A percentile compares a stretch with the other conserved stretches of the same genome.
Conservation (phyloP, 2,888 invertebrate genomes). For the Lissocephala sabroskyi region DNA sequence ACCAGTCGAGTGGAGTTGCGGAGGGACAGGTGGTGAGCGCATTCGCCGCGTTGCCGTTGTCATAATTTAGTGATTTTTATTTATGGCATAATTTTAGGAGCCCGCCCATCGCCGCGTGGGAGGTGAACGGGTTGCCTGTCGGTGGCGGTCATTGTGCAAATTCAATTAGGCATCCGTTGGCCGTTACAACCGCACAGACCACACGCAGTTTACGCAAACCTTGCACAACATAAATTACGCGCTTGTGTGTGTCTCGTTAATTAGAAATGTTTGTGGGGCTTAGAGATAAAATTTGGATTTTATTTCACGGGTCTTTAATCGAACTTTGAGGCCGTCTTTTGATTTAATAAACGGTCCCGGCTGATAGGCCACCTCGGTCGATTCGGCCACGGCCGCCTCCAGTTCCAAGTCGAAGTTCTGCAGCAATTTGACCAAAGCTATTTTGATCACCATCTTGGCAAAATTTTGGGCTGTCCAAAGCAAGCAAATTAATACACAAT, state of each 20-base stretch:
- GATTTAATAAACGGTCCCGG: slow-evolving; percentile 47
- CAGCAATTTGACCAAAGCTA: slow-evolving; percentile 62
- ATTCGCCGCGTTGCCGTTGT: background rate
- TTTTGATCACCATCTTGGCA: slow-evolving; percentile 66
- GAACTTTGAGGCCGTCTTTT: slow-evolving; percentile 51
- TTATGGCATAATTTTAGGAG: slow-evolving; percentile 58
- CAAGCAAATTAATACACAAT: background rate
- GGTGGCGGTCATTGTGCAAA: too few species aligned
- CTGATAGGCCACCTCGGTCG: slow-evolving; percentile 47
- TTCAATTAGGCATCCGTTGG: too few species aligned
- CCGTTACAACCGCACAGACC: too few species aligned
- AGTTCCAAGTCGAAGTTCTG: slow-evolving; percentile 56
- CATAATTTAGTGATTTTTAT: slow-evolving; percentile 48
- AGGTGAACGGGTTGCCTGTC: too few species aligned
- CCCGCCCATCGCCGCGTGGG: too few species aligned
- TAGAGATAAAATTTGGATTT: slow-evolving; percentile 32
- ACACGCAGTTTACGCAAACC: too few species aligned
- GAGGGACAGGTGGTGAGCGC: background rate
- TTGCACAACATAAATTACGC: too few species aligned
- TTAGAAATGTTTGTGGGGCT: slow-evolving; percentile 11
- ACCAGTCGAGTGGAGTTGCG: background rate
- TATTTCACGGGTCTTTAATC: slow-evolving; percentile 38
- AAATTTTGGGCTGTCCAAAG: slow-evolving; percentile 60
- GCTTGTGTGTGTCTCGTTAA: background rate
- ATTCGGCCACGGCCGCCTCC: slow-evolving; percentile 17